Percentiles rank a stretch among this genome's conserved stretches.
Evolutionary conservation across 2,888 invertebrate genomes (phyloP).

Genomic region (Malachius bipustulatus): DNA sequence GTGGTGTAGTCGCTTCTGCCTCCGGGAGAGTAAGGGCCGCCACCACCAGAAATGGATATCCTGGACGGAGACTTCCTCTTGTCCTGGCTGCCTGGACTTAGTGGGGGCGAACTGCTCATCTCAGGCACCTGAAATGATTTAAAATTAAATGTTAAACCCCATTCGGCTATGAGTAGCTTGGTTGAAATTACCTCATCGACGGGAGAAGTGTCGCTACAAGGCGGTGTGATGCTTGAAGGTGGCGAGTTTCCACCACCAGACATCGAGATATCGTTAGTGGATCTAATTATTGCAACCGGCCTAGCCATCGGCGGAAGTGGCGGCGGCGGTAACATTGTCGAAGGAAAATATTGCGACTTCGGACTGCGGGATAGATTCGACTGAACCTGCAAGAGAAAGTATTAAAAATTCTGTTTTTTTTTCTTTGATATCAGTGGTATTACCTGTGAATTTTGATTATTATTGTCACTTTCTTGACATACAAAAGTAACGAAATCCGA

Average conservation of each 20-base stretch:
- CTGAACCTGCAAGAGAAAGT: slow-evolving; percentile 38
- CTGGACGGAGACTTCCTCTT: slow-evolving; percentile 33
- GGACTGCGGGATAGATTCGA: slow-evolving; percentile 52
- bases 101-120: slow-evolving; percentile 35
- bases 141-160: too few relatives aligned
- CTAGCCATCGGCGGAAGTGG: slow-evolving; percentile 93
- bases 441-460: slow-evolving; percentile 64
- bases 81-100: slow-evolving; percentile 35
- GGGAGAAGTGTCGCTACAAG: slow-evolving; percentile 36
- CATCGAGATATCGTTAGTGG: slow-evolving; percentile 54
- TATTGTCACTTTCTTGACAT: slow-evolving; percentile 83
- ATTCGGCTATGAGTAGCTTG: slow-evolving; percentile 29
- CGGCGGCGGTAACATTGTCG: slow-evolving; percentile 89
- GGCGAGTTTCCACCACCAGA: slow-evolving; percentile 51
- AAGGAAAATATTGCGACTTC: slow-evolving; percentile 76
- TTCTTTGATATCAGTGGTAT: slow-evolving; percentile 15
- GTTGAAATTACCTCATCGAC: too few relatives aligned
- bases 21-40: slow-evolving; percentile 31
- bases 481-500: slow-evolving; percentile 96
- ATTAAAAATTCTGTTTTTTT: neutral
- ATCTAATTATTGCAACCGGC: slow-evolving; percentile 90
- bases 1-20: slow-evolving; percentile 51
- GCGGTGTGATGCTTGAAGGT: slow-evolving; percentile 49
- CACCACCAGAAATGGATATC: slow-evolving; percentile 28
- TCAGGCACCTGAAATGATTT: too few relatives aligned